These are phyloP conservation scores for Ctenodactylus gundi DNA, from an alignment of 2,113 vertebrate species.

Conservation along the genomic window DNA sequence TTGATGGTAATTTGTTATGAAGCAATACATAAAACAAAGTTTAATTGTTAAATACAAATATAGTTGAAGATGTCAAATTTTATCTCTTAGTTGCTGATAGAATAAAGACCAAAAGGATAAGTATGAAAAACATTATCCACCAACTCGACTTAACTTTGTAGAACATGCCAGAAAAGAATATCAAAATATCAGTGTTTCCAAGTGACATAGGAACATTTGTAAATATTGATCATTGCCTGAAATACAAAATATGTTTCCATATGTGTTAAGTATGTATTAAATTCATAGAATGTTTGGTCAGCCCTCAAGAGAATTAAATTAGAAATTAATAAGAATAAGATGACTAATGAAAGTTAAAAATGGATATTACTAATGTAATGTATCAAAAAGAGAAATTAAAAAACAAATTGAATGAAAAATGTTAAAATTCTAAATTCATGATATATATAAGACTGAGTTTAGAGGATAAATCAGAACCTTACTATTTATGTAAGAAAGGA, in stretches of 20 bases:
- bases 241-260: neutral
- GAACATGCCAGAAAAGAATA: neutral
- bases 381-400: neutral
- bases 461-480: neutral
- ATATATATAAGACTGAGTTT: neutral
- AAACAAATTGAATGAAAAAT: neutral
- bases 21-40: neutral
- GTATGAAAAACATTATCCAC: neutral
- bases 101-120: neutral
- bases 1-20: neutral
- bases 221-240: neutral
- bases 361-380: neutral
- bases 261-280: neutral
- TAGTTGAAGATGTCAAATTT: neutral
- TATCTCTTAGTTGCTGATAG: neutral
- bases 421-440: neutral
- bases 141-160: neutral
- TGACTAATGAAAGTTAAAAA: neutral
- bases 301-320: neutral
- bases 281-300: neutral
- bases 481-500: neutral
- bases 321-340: neutral
- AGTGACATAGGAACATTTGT: neutral
- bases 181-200: neutral
- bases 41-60: neutral